phyloP scores from a whole-genome alignment of 1,140 invertebrate species.

The Bombus ignitus region DNA sequence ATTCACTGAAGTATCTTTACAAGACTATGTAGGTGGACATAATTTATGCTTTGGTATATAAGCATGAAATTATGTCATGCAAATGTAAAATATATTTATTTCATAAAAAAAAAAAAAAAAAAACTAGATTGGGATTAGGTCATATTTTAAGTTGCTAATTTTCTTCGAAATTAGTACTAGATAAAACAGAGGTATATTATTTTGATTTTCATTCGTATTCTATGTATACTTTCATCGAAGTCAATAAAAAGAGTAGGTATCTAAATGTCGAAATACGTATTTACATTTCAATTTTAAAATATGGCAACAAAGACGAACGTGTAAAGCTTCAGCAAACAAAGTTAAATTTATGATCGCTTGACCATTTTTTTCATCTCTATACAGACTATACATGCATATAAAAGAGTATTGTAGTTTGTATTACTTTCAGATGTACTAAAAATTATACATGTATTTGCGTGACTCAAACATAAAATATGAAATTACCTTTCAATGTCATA shows the following conservation, averaged over 20 bases:
- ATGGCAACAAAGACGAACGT: neutral
- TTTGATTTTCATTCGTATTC: neutral
- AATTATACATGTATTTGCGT: slow-evolving; percentile 20
- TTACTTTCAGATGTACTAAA: slow-evolving; percentile 14
- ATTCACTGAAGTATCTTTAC: neutral
- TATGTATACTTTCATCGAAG: neutral
- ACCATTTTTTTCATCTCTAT: slow-evolving; percentile 31
- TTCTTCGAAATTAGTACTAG: neutral
- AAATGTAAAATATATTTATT: neutral
- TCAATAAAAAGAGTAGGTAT: neutral
- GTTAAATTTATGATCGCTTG: slow-evolving; percentile 46
- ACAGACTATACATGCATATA: slow-evolving; percentile 50
- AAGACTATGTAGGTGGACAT: slow-evolving; percentile 39
- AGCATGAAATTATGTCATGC: slow-evolving; percentile 12
- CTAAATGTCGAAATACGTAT: neutral
- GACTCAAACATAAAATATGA: slow-evolving; percentile 81
- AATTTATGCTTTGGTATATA: slow-evolving; percentile 41
- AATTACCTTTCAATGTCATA: slow-evolving; percentile 89
- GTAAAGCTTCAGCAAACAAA: slow-evolving; percentile 16
- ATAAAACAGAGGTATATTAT: neutral
- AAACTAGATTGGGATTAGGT: neutral
- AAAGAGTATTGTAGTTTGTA: slow-evolving; percentile 4
- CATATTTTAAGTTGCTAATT: neutral
- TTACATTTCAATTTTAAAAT: neutral
- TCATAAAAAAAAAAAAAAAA: neutral